These are phyloP conservation scores for Chymomyza fuscimana DNA, from an alignment of 2,888 invertebrate genomes.

Conservation along the genomic window DNA sequence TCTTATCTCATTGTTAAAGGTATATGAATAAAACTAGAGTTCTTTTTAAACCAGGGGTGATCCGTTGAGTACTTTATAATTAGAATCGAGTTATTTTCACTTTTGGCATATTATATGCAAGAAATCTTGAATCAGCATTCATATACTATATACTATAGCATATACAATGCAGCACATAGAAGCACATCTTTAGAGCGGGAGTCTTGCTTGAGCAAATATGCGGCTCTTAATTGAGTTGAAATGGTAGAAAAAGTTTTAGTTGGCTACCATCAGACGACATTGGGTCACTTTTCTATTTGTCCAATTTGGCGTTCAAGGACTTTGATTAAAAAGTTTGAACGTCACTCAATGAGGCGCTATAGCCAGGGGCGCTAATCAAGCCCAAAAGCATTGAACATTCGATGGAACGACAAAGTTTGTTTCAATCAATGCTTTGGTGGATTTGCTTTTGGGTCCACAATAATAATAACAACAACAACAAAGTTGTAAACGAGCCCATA, in stretches of 20 bases:
- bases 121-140: too few species aligned
- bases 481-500: slow-evolving; percentile 69
- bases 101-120: too few species aligned
- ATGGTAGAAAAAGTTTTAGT: neutral
- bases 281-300: slow-evolving; percentile 21
- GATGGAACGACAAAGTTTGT: slow-evolving; percentile 55
- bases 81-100: too few species aligned
- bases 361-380: slow-evolving; percentile 49
- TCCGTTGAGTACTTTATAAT: too few species aligned
- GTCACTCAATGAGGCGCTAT: slow-evolving; percentile 43
- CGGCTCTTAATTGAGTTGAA: slow-evolving; percentile 50
- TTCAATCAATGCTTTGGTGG: slow-evolving; percentile 63
- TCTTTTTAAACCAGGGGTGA: too few species aligned
- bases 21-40: too few species aligned
- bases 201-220: too few species aligned
- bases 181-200: too few species aligned
- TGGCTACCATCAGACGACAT: slow-evolving; percentile 27
- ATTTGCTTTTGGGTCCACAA: neutral
- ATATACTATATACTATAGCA: too few species aligned
- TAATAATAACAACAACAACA: slow-evolving; percentile 14
- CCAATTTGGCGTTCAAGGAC: slow-evolving; percentile 29
- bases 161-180: too few species aligned
- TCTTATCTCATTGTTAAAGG: too few species aligned
- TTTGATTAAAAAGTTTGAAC: slow-evolving; percentile 69
- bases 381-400: slow-evolving; percentile 13